A percentile compares a stretch with the other conserved stretches of the same genome.
Conservation (phyloP, 1,140 invertebrate species). For the Atta cephalotes region DNA sequence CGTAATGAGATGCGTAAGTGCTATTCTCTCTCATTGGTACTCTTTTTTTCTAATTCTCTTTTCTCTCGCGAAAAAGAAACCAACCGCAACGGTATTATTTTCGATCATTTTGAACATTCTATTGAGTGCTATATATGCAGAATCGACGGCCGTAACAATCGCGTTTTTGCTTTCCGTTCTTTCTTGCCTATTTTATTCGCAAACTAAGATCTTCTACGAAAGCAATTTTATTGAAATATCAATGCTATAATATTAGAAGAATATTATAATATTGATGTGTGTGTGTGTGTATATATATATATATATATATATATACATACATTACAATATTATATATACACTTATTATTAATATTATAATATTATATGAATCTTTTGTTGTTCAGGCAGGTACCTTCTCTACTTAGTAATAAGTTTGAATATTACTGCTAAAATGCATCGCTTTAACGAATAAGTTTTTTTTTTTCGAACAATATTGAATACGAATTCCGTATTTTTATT, state of each 20-base stretch:
- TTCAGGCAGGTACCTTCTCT: background rate
- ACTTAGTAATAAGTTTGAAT: conserved; percentile 15
- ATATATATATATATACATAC: background rate
- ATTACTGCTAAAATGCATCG: background rate
- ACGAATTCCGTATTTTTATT: background rate
- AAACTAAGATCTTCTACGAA: background rate
- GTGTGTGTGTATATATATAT: no score
- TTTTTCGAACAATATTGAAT: background rate
- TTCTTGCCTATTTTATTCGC: background rate
- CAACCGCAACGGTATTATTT: conserved; percentile 11
- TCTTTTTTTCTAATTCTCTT: conserved; percentile 19
- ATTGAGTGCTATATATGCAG: background rate
- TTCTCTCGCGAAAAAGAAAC: conserved; percentile 1
- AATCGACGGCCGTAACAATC: conserved; percentile 27
- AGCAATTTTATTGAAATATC: background rate
- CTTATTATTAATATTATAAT: conserved; percentile 21
- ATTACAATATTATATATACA: background rate
- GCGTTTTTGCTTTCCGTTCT: background rate
- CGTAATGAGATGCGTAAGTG: conserved; percentile 45
- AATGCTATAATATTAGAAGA: background rate
- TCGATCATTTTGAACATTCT: conserved; percentile 8
- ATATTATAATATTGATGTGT: background rate
- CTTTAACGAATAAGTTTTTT: background rate
- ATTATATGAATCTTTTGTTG: background rate
- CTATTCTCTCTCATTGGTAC: conserved; percentile 42